Evolutionary conservation across 2,888 invertebrate genomes (phyloP).

Genomic region (Drosophila glabriapex): DNA sequence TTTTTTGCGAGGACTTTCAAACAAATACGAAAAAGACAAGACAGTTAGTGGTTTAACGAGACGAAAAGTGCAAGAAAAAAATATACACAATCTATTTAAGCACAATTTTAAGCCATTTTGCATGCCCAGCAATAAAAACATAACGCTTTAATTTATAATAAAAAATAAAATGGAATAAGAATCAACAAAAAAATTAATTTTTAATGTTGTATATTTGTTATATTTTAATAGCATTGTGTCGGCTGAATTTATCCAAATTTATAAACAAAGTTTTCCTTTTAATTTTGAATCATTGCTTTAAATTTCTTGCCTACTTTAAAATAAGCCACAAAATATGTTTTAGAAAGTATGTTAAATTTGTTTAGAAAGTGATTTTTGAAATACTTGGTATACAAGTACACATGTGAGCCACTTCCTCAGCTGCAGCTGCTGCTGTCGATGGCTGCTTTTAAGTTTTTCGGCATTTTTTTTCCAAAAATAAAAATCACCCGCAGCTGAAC

Average conservation of each 20-base stretch:
- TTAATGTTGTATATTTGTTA: background rate
- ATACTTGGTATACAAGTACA: constrained; percentile 15
- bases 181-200: background rate
- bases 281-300: background rate
- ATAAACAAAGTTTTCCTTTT: background rate
- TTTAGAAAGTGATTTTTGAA: constrained; percentile 23
- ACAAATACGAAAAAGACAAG: constrained; percentile 30
- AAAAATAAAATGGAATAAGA: background rate
- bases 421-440: constrained; percentile 38
- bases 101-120: constrained; percentile 31
- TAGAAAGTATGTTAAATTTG: background rate
- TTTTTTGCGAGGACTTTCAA: constrained; percentile 54
- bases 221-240: background rate
- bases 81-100: constrained; percentile 36
- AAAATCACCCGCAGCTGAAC: constrained; percentile 71
- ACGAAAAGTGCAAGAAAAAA: constrained; percentile 12
- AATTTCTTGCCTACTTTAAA: background rate
- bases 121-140: background rate
- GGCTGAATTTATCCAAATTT: background rate
- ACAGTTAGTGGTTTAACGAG: constrained; percentile 41
- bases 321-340: background rate
- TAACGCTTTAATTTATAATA: background rate
- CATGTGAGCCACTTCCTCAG: constrained; percentile 19
- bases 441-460: constrained; percentile 44
- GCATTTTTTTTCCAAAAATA: constrained; percentile 55